Evolutionary conservation across 2,113 vertebrate species (phyloP).

Genomic region (Odocoileus hemionus): DNA sequence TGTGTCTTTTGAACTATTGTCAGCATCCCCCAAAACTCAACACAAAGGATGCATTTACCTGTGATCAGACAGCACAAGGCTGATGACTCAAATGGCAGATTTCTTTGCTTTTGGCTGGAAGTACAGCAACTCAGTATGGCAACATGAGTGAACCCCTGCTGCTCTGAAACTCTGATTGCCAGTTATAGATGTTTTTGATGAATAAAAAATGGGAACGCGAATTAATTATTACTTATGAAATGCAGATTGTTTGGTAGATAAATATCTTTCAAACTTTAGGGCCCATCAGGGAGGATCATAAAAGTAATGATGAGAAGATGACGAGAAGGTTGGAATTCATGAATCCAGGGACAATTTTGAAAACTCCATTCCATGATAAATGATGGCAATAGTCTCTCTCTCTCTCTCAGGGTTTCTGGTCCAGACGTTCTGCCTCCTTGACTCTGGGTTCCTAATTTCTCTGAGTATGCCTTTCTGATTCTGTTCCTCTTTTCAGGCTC

Average conservation of each 20-base stretch:
- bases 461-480: not conserved
- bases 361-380: not conserved
- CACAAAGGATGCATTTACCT: not conserved
- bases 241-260: slow-evolving; percentile 65
- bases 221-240: slow-evolving; percentile 68
- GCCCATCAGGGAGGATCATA: not conserved
- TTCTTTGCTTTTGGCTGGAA: slow-evolving; percentile 32
- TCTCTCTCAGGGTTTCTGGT: not conserved
- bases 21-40: not conserved
- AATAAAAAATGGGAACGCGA: slow-evolving; percentile 61
- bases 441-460: not conserved
- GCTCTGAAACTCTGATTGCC: slow-evolving; percentile 53
- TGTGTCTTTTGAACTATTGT: slow-evolving; percentile 39
- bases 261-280: slow-evolving; percentile 46
- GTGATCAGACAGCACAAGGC: not conserved
- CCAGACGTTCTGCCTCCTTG: not conserved
- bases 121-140: not conserved
- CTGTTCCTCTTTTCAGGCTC: not conserved
- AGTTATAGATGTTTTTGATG: slow-evolving; percentile 50
- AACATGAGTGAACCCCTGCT: not conserved
- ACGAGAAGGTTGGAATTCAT: not conserved
- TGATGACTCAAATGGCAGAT: not conserved
- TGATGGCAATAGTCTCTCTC: not conserved
- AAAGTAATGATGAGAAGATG: not conserved
- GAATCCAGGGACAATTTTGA: not conserved